Percentiles rank a stretch among this genome's conserved stretches.
Evolutionary conservation across 2,113 vertebrate species (phyloP).

Genomic region (Prolemur simus): DNA sequence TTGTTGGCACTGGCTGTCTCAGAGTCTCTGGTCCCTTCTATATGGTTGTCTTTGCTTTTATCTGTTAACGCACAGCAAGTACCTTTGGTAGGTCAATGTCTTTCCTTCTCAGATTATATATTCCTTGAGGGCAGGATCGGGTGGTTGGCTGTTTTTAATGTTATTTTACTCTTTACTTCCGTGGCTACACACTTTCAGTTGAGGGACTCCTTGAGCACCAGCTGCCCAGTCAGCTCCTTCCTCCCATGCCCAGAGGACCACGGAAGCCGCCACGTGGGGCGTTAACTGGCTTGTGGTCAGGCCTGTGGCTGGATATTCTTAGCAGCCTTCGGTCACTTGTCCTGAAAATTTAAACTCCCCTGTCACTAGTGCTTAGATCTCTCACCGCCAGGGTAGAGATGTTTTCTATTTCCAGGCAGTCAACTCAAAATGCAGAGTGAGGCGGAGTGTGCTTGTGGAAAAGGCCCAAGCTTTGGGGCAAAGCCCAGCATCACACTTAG

Average conservation of each 20-base stretch:
- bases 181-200: background rate
- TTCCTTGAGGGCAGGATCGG: background rate
- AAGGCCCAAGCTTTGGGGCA: conserved; percentile 33
- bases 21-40: background rate
- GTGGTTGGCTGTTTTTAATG: background rate
- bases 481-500: conserved; percentile 44
- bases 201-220: background rate
- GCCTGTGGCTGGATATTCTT: conserved; percentile 62
- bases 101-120: background rate
- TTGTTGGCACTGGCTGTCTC: background rate
- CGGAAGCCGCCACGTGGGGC: background rate
- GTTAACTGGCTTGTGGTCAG: conserved; percentile 63
- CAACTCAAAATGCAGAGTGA: background rate
- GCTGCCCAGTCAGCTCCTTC: background rate
- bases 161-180: background rate
- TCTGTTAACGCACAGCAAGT: background rate
- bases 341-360: conserved; percentile 39
- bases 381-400: background rate
- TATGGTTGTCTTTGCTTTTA: background rate
- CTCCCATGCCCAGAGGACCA: background rate
- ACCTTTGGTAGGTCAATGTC: background rate
- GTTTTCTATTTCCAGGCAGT: conserved; percentile 47
- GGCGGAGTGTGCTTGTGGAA: background rate
- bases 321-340: conserved; percentile 42
- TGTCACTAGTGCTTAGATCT: conserved; percentile 56